Percentiles rank a stretch among this genome's conserved stretches.
These are phyloP conservation scores for Sakesphorus luctuosus DNA, from an alignment of 2,113 vertebrate species.

Conservation along the genomic window DNA sequence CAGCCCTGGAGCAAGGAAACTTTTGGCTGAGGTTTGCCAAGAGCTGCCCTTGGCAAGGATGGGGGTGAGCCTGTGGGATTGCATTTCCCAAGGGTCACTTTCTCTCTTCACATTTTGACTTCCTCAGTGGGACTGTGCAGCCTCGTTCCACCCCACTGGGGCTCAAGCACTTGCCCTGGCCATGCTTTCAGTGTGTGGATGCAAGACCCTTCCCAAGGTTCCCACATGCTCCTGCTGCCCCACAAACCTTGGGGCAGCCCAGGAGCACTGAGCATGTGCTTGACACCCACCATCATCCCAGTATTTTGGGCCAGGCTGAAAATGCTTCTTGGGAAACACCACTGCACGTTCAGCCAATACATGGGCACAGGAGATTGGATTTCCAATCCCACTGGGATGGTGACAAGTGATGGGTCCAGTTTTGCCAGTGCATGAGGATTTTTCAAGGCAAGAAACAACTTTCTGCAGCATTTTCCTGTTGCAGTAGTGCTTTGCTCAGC, in stretches of 20 bases:
- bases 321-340: neutral
- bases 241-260: accelerated
- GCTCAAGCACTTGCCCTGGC: accelerated
- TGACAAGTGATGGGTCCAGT: accelerated
- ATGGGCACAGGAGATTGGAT: accelerated
- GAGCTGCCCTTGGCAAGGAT: accelerated
- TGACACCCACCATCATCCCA: accelerated
- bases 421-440: accelerated
- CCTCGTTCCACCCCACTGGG: accelerated
- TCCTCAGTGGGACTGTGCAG: neutral
- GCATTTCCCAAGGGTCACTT: neutral
- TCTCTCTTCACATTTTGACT: neutral
- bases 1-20: neutral
- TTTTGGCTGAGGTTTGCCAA: accelerated
- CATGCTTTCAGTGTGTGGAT: accelerated
- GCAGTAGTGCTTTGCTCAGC: neutral
- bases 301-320: accelerated
- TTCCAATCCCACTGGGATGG: neutral
- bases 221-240: neutral
- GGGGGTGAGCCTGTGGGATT: neutral
- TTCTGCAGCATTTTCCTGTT: accelerated
- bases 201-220: neutral
- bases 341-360: accelerated
- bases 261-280: accelerated
- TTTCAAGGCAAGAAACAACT: accelerated